Percentiles rank a stretch among this genome's conserved stretches.
phyloP scores from a whole-genome alignment of 2,888 invertebrate genomes.

The Xylota sylvarum region DNA sequence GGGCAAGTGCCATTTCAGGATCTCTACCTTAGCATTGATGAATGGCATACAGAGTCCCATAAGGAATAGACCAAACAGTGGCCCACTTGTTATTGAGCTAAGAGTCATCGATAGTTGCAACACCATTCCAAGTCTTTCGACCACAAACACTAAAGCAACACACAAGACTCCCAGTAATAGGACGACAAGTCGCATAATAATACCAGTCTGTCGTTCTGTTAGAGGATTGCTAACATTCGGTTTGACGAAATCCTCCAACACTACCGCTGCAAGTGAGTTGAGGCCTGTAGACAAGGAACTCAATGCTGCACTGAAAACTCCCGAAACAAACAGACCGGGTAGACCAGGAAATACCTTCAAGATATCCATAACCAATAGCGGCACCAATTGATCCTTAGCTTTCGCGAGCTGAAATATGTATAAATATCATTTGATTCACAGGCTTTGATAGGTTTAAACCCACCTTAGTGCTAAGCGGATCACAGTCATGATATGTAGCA shows the following conservation, averaged over 20 bases:
- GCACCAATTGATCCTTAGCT: conserved; percentile 92
- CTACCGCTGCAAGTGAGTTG: conserved; percentile 92
- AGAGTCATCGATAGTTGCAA: conserved; percentile 87
- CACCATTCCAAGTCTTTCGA: conserved; percentile 90
- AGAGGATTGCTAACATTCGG: conserved; percentile 87
- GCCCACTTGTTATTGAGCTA: conserved; percentile 89
- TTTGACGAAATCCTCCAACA: conserved; percentile 91
- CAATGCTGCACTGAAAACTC: conserved; percentile 95
- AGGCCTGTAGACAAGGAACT: conserved; percentile 93
- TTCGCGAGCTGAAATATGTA: conserved; percentile 87
- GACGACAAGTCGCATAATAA: conserved; percentile 89
- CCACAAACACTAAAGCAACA: conserved; percentile 88
- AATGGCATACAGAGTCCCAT: conserved; percentile 89
- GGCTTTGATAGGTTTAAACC: conserved; percentile 39
- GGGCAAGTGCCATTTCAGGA: not conserved
- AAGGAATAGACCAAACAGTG: conserved; percentile 89
- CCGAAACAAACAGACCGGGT: conserved; percentile 94
- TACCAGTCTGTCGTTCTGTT: conserved; percentile 86
- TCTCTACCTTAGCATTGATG: conserved; percentile 87
- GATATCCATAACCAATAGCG: conserved; percentile 94
- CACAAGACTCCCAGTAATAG: conserved; percentile 88
- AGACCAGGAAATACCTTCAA: conserved; percentile 91
- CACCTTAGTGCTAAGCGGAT: conserved; percentile 92
- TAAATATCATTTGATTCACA: not conserved
- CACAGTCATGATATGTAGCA: conserved; percentile 91